Conservation (phyloP, 2,113 vertebrate species). For the Strix aluco region DNA sequence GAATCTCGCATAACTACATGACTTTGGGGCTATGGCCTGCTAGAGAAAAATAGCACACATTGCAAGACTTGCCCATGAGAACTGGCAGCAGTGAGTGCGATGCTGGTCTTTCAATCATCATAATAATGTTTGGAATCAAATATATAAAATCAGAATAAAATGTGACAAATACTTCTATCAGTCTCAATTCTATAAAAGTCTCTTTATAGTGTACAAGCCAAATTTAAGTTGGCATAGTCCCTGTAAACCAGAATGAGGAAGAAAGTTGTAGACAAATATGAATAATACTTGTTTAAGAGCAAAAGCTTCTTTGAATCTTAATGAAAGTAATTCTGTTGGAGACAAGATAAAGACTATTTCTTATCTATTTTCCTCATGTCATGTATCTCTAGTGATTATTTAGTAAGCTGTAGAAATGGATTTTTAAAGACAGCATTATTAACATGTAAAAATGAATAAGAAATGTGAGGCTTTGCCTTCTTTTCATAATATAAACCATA, state of each 20-base stretch:
- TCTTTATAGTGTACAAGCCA: not conserved
- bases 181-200: not conserved
- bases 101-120: not conserved
- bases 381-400: not conserved
- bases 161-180: slow-evolving; percentile 7
- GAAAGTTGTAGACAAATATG: not conserved
- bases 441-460: not conserved
- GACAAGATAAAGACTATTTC: not conserved
- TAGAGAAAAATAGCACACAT: not conserved
- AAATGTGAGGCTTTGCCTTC: not conserved
- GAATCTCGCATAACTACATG: not conserved
- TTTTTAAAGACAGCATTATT: not conserved
- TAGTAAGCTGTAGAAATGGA: not conserved
- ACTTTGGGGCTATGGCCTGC: not conserved
- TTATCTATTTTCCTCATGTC: not conserved
- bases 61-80: not conserved
- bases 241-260: not conserved
- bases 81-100: not conserved
- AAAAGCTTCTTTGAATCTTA: not conserved
- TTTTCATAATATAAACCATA: not conserved
- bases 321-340: not conserved
- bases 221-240: not conserved
- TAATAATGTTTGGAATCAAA: slow-evolving; percentile 15
- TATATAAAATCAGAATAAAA: slow-evolving; percentile 15
- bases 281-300: not conserved